A percentile compares a stretch with the other conserved stretches of the same genome.
Evolutionary conservation across 1,140 invertebrate species (phyloP).

Genomic region (Heliconius nattereri): DNA sequence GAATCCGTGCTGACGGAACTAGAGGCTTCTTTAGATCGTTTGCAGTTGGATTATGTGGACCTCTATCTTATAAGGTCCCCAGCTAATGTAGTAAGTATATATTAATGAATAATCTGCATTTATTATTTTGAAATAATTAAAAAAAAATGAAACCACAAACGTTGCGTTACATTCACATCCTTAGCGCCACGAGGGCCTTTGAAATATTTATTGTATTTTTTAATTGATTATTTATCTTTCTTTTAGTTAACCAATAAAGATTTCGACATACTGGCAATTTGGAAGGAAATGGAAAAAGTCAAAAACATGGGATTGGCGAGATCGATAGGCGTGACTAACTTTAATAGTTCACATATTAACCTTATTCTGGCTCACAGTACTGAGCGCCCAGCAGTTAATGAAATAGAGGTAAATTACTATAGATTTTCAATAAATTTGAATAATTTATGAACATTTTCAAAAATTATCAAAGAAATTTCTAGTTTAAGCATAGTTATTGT

Average conservation of each 20-base stretch:
- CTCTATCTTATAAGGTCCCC: background rate
- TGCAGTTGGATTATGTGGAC: conserved; percentile 7
- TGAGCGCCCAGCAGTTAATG: background rate
- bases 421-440: background rate
- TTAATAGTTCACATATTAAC: conserved; percentile 22
- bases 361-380: background rate
- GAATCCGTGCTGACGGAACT: background rate
- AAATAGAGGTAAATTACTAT: background rate
- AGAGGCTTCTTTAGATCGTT: background rate
- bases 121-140: too few species aligned
- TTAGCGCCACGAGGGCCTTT: too few species aligned
- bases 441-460: background rate
- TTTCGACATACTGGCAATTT: background rate
- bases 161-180: too few species aligned
- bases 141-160: too few species aligned
- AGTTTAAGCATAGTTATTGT: background rate
- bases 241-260: background rate
- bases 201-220: too few species aligned
- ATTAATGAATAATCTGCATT: background rate
- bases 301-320: conserved; percentile 14
- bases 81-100: background rate
- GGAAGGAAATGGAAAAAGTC: conserved; percentile 29
- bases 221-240: background rate
- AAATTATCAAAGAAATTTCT: too few species aligned
- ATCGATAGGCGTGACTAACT: conserved; percentile 25